phyloP scores from a whole-genome alignment of 2,113 vertebrate species.

The Xenotilapia flavipinnis region DNA sequence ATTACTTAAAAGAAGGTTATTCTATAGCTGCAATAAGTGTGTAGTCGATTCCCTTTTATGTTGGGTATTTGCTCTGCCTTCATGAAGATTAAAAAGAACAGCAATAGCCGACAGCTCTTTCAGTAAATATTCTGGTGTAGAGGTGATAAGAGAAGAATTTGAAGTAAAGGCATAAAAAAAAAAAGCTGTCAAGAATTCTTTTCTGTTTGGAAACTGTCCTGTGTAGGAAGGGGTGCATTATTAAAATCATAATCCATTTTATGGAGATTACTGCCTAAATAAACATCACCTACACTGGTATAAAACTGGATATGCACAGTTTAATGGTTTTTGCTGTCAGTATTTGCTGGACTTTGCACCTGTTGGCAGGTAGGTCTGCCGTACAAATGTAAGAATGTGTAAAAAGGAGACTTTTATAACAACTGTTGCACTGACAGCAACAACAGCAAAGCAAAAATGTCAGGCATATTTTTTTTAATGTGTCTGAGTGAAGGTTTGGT shows the following conservation, averaged over 20 bases:
- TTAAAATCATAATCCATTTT: conserved; percentile 13
- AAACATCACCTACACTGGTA: neutral
- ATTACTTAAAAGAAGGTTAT: conserved; percentile 38
- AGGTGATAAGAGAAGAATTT: conserved; percentile 49
- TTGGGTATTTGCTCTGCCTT: conserved; percentile 32
- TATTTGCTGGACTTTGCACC: neutral
- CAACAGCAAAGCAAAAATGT: neutral
- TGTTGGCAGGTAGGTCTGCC: neutral
- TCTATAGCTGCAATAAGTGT: conserved; percentile 18
- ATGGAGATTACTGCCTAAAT: conserved; percentile 6
- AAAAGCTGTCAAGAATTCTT: conserved; percentile 13
- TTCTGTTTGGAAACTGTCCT: conserved; percentile 13
- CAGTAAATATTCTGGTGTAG: conserved; percentile 45
- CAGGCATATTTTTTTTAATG: neutral
- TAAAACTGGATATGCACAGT: neutral
- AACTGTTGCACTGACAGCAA: neutral
- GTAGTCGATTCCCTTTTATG: conserved; percentile 33
- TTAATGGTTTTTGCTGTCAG: neutral
- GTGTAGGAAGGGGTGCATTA: neutral
- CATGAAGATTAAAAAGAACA: conserved; percentile 42
- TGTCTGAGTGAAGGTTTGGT: neutral
- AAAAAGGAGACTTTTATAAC: neutral
- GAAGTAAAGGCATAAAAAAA: neutral
- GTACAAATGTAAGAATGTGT: neutral
- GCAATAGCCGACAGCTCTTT: conserved; percentile 36